These are phyloP conservation scores for Pristionchus fissidentatus DNA, from an alignment of 2,888 invertebrate species.

Conservation along the genomic window DNA sequence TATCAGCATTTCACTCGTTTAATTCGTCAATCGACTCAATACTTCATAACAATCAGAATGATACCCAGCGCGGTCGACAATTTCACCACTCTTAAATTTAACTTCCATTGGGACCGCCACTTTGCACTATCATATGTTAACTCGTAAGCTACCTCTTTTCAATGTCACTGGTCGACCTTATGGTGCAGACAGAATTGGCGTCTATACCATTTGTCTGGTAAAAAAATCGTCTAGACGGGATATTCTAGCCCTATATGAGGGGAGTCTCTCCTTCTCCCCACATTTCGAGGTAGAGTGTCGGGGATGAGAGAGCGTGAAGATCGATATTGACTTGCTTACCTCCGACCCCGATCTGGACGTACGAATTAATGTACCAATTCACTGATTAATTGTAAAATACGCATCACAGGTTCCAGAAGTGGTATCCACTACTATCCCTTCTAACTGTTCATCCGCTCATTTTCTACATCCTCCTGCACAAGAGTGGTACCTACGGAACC, in stretches of 20 bases:
- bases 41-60: no score
- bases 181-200: no score
- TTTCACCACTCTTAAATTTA: background rate
- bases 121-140: background rate
- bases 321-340: background rate
- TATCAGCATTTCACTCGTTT: no score
- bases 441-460: background rate
- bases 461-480: background rate
- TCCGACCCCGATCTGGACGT: no score
- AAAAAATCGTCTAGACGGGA: background rate
- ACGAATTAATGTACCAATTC: no score
- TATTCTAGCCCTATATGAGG: no score
- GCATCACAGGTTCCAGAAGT: background rate
- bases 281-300: no score
- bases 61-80: background rate
- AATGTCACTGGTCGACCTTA: no score
- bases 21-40: background rate
- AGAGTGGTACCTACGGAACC: background rate
- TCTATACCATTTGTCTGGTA: no score
- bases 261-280: no score
- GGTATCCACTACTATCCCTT: background rate
- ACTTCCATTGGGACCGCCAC: constrained; percentile 12
- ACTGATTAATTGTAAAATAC: background rate
- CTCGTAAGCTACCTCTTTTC: background rate
- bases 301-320: no score